A percentile compares a stretch with the other conserved stretches of the same genome.
These are phyloP conservation scores for Clusia tigrina DNA, from an alignment of 2,888 invertebrate genomes.

Conservation along the genomic window DNA sequence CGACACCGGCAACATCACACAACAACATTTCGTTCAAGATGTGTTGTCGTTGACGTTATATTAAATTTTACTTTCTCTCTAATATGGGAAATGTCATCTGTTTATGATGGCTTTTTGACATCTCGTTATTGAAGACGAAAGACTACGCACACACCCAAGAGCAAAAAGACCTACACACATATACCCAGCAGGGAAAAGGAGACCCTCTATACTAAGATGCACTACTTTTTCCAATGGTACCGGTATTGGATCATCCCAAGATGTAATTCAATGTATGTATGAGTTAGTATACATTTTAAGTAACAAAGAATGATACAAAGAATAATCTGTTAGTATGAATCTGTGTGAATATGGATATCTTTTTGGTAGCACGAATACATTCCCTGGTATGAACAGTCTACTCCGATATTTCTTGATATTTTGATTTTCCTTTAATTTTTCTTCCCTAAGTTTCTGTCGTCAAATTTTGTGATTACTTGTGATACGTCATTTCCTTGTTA, in stretches of 20 bases:
- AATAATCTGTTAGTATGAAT: too few species aligned
- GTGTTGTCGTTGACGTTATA: slow-evolving; percentile 38
- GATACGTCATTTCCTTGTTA: too few species aligned
- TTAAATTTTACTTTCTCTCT: slow-evolving; percentile 58
- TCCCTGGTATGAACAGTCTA: too few species aligned
- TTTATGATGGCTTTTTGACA: slow-evolving; percentile 61
- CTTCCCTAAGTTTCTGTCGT: too few species aligned
- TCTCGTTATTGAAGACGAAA: slow-evolving; percentile 44
- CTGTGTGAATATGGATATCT: too few species aligned
- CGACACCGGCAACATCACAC: slow-evolving; percentile 29
- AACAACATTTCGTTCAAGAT: slow-evolving; percentile 33
- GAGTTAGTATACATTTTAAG: too few species aligned
- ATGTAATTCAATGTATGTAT: background rate
- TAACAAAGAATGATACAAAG: too few species aligned
- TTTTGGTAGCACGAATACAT: too few species aligned
- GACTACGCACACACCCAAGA: background rate
- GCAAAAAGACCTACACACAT: background rate
- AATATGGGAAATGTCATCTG: slow-evolving; percentile 63
- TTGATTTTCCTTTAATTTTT: too few species aligned
- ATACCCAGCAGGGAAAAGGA: background rate
- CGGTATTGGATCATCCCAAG: background rate
- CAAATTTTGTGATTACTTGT: too few species aligned
- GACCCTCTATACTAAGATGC: background rate
- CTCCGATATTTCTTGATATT: too few species aligned
- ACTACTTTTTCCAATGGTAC: background rate